Conservation (phyloP, 2,113 vertebrate genomes). For the Peromyscus leucopus region DNA sequence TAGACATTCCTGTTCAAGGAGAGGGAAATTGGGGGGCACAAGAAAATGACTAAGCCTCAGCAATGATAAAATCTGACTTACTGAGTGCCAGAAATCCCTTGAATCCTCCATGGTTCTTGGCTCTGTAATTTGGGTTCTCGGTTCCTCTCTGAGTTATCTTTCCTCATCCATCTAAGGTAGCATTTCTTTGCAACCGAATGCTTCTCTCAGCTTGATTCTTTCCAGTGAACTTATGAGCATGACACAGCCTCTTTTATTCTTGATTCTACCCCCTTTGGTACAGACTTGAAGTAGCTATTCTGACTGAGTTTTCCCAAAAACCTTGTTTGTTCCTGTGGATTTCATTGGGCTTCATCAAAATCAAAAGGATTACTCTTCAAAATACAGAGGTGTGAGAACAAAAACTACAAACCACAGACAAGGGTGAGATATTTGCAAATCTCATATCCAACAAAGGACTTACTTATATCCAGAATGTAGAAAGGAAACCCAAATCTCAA, state of each 20-base stretch:
- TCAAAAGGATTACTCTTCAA: not conserved
- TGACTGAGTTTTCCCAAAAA: not conserved
- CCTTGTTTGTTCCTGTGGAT: not conserved
- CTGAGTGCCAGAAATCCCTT: not conserved
- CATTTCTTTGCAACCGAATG: not conserved
- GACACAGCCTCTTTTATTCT: not conserved
- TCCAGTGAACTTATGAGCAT: not conserved
- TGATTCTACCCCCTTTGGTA: not conserved
- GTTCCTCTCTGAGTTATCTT: not conserved
- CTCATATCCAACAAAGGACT: not conserved
- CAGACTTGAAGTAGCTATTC: not conserved
- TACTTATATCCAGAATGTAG: not conserved
- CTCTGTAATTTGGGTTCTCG: not conserved
- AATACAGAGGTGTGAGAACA: not conserved
- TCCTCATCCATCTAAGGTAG: not conserved
- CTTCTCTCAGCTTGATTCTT: not conserved
- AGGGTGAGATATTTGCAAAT: not conserved
- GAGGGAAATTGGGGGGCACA: not conserved
- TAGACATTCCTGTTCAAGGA: not conserved
- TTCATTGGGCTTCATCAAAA: slow-evolving; percentile 12
- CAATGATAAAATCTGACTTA: not conserved
- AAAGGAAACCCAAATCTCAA: not conserved
- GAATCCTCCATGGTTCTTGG: not conserved
- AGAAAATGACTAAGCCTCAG: not conserved
- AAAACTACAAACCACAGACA: not conserved